Percentiles rank a stretch among this genome's conserved stretches.
Evolutionary conservation across 2,888 invertebrate genomes (phyloP).

Genomic region (Apodemia zela): DNA sequence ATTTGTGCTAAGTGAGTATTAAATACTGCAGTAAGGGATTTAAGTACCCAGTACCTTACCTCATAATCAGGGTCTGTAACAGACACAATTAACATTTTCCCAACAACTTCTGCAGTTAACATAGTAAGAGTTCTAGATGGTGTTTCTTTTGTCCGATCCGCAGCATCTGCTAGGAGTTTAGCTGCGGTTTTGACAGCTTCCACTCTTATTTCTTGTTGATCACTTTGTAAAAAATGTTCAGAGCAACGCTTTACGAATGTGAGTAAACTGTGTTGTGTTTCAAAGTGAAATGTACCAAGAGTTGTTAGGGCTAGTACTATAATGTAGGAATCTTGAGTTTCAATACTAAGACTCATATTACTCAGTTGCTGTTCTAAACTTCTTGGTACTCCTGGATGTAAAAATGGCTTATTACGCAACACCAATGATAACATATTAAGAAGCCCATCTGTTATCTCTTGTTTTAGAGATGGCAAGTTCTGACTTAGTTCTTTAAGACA

Average conservation of each 20-base stretch:
- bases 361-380: slow-evolving; percentile 78
- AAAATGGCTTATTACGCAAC: slow-evolving; percentile 91
- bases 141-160: slow-evolving; percentile 81
- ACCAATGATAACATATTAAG: slow-evolving; percentile 94
- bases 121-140: slow-evolving; percentile 92
- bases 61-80: slow-evolving; percentile 97
- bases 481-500: slow-evolving; percentile 94
- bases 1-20: slow-evolving; percentile 97
- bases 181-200: slow-evolving; percentile 98
- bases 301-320: slow-evolving; percentile 96
- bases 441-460: slow-evolving; percentile 95
- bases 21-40: slow-evolving; percentile 94
- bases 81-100: slow-evolving; percentile 94
- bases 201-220: slow-evolving; percentile 92
- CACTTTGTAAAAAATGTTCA: slow-evolving; percentile 93
- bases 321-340: slow-evolving; percentile 87
- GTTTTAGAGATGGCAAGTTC: slow-evolving; percentile 91
- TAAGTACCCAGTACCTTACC: slow-evolving; percentile 95
- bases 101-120: slow-evolving; percentile 92
- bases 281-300: slow-evolving; percentile 94
- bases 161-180: slow-evolving; percentile 90
- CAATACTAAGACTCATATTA: slow-evolving; percentile 66
- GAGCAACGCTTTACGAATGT: slow-evolving; percentile 96
- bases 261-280: slow-evolving; percentile 91
- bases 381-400: slow-evolving; percentile 89